phyloP scores from a whole-genome alignment of 2,113 vertebrate genomes.

The Vulpes lagopus region DNA sequence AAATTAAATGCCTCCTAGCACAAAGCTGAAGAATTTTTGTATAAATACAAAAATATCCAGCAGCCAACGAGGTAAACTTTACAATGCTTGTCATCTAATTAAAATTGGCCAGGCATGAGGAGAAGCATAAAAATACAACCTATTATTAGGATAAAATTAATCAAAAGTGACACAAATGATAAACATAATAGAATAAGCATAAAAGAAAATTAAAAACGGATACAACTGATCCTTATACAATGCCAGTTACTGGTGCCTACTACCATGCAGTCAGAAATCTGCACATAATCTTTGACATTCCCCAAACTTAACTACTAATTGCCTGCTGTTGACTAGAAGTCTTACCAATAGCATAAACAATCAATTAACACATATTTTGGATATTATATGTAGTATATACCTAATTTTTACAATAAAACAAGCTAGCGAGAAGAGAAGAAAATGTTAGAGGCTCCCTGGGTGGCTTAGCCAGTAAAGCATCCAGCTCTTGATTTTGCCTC shows the following conservation, averaged over 20 bases:
- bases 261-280: neutral
- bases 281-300: neutral
- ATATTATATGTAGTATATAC: neutral
- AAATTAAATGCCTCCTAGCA: neutral
- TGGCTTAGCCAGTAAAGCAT: neutral
- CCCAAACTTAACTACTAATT: neutral
- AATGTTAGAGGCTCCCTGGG: neutral
- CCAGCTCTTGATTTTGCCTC: neutral
- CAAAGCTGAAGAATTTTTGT: neutral
- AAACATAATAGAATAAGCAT: neutral
- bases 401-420: neutral
- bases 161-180: neutral
- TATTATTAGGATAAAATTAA: neutral
- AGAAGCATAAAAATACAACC: neutral
- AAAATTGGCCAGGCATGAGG: neutral
- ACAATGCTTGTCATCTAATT: neutral
- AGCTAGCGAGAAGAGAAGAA: neutral
- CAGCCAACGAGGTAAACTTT: neutral
- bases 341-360: neutral
- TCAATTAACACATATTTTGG: neutral
- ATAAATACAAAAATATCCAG: neutral
- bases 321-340: neutral
- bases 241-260: neutral
- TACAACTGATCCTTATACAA: neutral
- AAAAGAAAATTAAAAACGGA: neutral